A percentile compares a stretch with the other conserved stretches of the same genome.
phyloP scores from a whole-genome alignment of 2,113 vertebrate species.

The Sinocyclocheilus maitianheensis region DNA sequence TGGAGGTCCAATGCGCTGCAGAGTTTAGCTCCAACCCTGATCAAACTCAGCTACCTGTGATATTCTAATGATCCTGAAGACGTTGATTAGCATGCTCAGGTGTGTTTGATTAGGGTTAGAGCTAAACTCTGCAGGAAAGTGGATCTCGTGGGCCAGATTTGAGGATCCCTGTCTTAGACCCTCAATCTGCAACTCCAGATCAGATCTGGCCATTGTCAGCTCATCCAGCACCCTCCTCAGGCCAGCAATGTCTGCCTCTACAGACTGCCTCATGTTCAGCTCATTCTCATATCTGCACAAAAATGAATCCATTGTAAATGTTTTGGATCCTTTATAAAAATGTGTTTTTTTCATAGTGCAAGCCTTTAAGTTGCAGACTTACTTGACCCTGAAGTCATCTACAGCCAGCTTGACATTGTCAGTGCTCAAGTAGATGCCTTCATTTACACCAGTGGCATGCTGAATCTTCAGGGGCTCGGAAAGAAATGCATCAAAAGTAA shows the following conservation, averaged over 20 bases:
- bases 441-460: constrained; percentile 64
- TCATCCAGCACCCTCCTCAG: constrained; percentile 75
- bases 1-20: too few species aligned
- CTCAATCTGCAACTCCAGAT: constrained; percentile 79
- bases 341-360: too few species aligned
- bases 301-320: background rate
- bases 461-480: constrained; percentile 66
- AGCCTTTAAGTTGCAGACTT: constrained; percentile 54
- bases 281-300: constrained; percentile 73
- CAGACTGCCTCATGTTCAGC: constrained; percentile 75
- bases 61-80: too few species aligned
- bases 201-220: constrained; percentile 68
- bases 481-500: background rate
- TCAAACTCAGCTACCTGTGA: too few species aligned
- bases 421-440: constrained; percentile 68
- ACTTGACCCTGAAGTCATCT: constrained; percentile 82
- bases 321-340: background rate
- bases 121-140: too few species aligned
- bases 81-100: too few species aligned
- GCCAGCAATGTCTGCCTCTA: constrained; percentile 81
- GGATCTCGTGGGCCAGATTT: too few species aligned
- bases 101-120: too few species aligned
- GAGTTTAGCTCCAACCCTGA: too few species aligned
- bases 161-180: constrained; percentile 54
- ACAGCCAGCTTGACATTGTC: constrained; percentile 80